These are phyloP conservation scores for Phengaris alcon DNA, from an alignment of 2,888 invertebrate genomes.

Conservation along the genomic window DNA sequence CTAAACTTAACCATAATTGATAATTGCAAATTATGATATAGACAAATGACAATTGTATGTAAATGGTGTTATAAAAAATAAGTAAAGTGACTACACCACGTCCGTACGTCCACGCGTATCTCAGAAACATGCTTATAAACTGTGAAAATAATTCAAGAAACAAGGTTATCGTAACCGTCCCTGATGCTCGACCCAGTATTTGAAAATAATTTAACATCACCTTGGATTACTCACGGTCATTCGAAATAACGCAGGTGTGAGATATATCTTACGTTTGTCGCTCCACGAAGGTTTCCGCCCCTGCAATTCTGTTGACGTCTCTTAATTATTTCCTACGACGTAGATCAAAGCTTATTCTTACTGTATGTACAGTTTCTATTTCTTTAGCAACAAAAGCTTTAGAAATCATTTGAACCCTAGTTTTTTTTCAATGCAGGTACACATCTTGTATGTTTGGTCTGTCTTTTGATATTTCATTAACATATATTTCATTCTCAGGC, in stretches of 20 bases:
- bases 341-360: not conserved
- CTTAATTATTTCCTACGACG: not conserved
- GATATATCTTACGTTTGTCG: slow-evolving; percentile 34
- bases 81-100: too few relatives aligned
- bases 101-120: not conserved
- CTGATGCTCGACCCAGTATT: slow-evolving; percentile 74
- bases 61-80: too few relatives aligned
- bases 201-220: slow-evolving; percentile 74
- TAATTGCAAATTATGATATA: too few relatives aligned
- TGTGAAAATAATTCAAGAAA: slow-evolving; percentile 48
- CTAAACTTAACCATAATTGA: too few relatives aligned
- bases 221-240: slow-evolving; percentile 67
- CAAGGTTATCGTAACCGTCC: slow-evolving; percentile 56
- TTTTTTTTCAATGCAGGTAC: not conserved
- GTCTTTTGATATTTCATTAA: too few relatives aligned
- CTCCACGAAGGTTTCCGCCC: slow-evolving; percentile 32
- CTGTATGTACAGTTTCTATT: not conserved
- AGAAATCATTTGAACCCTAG: not conserved
- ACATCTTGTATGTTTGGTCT: too few relatives aligned
- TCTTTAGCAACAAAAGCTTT: not conserved
- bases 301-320: slow-evolving; percentile 8
- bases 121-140: slow-evolving; percentile 35
- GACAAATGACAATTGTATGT: too few relatives aligned
- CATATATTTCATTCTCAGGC: too few relatives aligned
- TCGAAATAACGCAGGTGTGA: slow-evolving; percentile 65